Percentiles rank a stretch among this genome's conserved stretches.
These are phyloP conservation scores for Thereva unica DNA, from an alignment of 2,888 invertebrate genomes.

Conservation along the genomic window DNA sequence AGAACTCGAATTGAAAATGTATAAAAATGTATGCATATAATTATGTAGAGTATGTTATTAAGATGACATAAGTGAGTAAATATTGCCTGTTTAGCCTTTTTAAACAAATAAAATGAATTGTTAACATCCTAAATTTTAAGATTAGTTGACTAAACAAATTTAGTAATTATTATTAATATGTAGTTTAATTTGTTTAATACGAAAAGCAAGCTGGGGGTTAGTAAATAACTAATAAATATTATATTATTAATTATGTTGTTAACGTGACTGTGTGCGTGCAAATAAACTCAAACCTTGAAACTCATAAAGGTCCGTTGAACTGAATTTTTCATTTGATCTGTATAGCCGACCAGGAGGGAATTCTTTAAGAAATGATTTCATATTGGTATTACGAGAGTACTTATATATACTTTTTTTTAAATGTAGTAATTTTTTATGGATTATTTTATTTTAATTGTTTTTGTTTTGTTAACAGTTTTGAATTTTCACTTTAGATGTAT, in stretches of 20 bases:
- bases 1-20: too few relatives aligned
- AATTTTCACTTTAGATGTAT: conserved; percentile 12
- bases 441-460: conserved; percentile 27
- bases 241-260: not conserved
- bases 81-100: too few relatives aligned
- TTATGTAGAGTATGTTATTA: too few relatives aligned
- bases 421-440: conserved; percentile 16
- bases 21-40: too few relatives aligned
- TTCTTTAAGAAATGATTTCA: conserved; percentile 49
- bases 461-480: not conserved
- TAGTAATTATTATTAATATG: not conserved
- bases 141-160: too few relatives aligned
- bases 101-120: too few relatives aligned
- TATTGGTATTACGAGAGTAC: conserved; percentile 12
- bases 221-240: conserved; percentile 1
- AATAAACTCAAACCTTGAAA: conserved; percentile 56
- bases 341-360: conserved; percentile 63
- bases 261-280: conserved; percentile 40
- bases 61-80: too few relatives aligned
- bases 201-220: conserved; percentile 22
- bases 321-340: conserved; percentile 68
- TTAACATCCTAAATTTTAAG: too few relatives aligned
- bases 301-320: conserved; percentile 64
- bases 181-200: conserved; percentile 22
- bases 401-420: too few relatives aligned